Conservation (phyloP, 2,113 vertebrate species). For the Paraplagusia blochii region DNA sequence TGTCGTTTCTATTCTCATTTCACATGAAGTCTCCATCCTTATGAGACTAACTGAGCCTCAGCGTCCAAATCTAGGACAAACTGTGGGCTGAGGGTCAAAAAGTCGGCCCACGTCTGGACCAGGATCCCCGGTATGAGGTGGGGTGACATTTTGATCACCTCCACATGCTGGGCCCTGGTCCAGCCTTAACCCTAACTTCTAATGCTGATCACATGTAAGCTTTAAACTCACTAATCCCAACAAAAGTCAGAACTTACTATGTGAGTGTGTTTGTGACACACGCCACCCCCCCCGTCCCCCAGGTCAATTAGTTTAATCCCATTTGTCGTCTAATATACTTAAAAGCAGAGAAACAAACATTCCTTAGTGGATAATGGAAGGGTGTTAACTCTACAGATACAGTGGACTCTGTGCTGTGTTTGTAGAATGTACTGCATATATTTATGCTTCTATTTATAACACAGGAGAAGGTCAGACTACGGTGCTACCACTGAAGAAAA, state of each 20-base stretch:
- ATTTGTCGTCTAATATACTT: slow-evolving; percentile 15
- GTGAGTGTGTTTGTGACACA: background rate
- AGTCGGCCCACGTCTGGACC: no score
- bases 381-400: background rate
- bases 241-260: background rate
- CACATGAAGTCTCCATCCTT: no score
- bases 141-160: no score
- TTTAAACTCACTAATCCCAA: slow-evolving; percentile 1
- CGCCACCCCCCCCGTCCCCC: background rate
- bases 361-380: slow-evolving; percentile 20
- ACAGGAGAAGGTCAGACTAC: no score
- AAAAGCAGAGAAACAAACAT: slow-evolving; percentile 15
- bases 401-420: background rate
- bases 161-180: background rate
- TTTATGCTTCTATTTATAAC: background rate
- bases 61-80: no score
- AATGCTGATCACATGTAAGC: slow-evolving; percentile 18
- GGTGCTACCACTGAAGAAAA: no score
- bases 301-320: slow-evolving; percentile 9
- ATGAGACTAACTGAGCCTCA: no score
- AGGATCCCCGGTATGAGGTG: no score
- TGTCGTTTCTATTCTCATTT: no score
- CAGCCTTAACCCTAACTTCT: slow-evolving; percentile 4
- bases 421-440: background rate
- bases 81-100: no score